Base-by-base conservation (phyloP, 2,113 vertebrate species). In the Bagarius yarrelli region DNA sequence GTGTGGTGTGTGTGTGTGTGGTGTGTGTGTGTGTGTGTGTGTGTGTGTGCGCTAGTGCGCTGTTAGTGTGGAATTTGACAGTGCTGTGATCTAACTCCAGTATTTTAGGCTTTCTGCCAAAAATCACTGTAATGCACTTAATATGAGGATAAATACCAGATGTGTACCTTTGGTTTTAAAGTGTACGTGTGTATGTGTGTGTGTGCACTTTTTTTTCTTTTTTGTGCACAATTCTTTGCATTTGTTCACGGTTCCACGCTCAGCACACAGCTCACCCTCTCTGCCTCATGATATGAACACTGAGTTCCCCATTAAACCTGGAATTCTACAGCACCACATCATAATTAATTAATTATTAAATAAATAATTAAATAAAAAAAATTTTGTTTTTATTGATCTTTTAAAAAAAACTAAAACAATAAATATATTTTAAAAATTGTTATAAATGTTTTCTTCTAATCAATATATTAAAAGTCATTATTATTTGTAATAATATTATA, bases 141-240 rank as follows among this genome's bases (percentile, higher is more conserved):
- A 80, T 72, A 70, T 78, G 81, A 81, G 63, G 56, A 84, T 40
- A 50, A 69, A 82, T 63, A 72, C 61, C 57, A 71, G 69, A 69
- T 81, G 64, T 69, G 57, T 79, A 60, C 40, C 64, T 67, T 81
- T 67, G 30, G 72, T 72, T 40, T 81, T 60, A 57, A 80, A 25
- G 55, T 55, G 71, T 55, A 27, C 64, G 78, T 73, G 27, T 81
- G 59, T 81, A 76, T 50, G 13, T 81, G 60, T 83, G 76, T 71
- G 40, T 78, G 72, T 76, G 85, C 72, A 64, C 75, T 64, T 87
- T 69, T 85, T 78, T 83, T 72, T 69, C 60, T 81, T 80, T 64
- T 85, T 82, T 88, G 88, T 90, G 88, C 89, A 85, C 89, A 89
- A 86, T 88, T 91, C 89, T 86, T 89, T 86, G 88, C 87, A 88